Percentiles rank a stretch among this genome's conserved stretches.
Conservation (phyloP, 1,140 invertebrate species). For the Trichomalopsis sarcophagae region DNA sequence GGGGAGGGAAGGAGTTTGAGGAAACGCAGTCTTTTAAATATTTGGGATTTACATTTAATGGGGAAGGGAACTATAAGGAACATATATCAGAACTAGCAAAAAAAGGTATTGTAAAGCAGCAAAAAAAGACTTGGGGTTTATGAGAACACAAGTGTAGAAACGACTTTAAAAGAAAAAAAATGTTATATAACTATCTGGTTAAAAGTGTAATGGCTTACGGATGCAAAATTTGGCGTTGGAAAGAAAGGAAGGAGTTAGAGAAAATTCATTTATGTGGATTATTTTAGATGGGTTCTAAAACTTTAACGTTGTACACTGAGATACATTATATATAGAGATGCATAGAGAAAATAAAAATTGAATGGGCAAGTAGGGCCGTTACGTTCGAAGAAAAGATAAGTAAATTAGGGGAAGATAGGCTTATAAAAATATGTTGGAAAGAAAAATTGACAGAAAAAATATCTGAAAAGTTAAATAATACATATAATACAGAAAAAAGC, state of each 20-base stretch:
- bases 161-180: constrained; percentile 49
- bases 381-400: no score
- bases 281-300: constrained; percentile 49
- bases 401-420: no score
- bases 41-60: constrained; percentile 43
- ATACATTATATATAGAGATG: constrained; percentile 39
- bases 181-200: constrained; percentile 19
- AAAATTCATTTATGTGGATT: constrained; percentile 6
- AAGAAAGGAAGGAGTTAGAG: constrained; percentile 31
- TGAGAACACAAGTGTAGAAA: constrained; percentile 37
- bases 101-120: constrained; percentile 29
- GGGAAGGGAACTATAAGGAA: constrained; percentile 5
- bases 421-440: no score
- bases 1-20: not conserved
- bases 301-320: constrained; percentile 46
- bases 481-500: no score
- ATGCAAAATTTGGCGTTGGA: constrained; percentile 51
- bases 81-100: constrained; percentile 31
- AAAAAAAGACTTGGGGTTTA: not conserved
- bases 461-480: no score
- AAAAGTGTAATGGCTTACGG: no score
- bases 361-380: no score
- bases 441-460: no score
- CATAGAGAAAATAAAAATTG: no score
- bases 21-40: constrained; percentile 45